Evolutionary conservation across 1,140 invertebrate species (phyloP), one percentile per base, ranked within the genome.

Genomic region (Drosophila albomicans): DNA sequence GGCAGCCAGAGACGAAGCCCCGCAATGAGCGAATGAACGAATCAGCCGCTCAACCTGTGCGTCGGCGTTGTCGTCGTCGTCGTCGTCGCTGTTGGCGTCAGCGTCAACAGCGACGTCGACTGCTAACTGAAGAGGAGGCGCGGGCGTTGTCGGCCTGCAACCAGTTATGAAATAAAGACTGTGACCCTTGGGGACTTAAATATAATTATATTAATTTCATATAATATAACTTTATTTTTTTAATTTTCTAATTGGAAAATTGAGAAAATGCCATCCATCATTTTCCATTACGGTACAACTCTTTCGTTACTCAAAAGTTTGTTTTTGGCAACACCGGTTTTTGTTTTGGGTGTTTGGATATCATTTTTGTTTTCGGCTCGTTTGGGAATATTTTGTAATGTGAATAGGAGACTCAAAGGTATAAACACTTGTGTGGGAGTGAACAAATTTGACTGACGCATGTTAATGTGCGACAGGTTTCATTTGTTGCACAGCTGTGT

Each of bases 1-100:
- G 72, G 28, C 68, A 71, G 73, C 52, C 68, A 65, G 70, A 71
- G 67, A 64, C 66, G 46, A 69, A 65, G 61, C 54, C 61, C 68
- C 68, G 45, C 64, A 66, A 45, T 28, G 57, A 65, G 68, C 45
- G 38, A 48, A n/a, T 59, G 46, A 48, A n/a, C 67, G 54, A 61
- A 52, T 62, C 15, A 70, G 72, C 67, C 58, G 75, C 79, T 81
- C 79, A 73, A 82, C 76, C 78, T 72, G 73, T 70, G 66, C 64
- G 75, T 74, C 65, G 64, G 68, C 63, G 74, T 73, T 48, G 13
- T 28, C 38, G 11, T 6, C 38, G 11, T 6, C 64, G 74, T 48
- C 56, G 46, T 20, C 5, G 46, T 61, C 43, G 35, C 10, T 58
- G 74, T 73, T 48, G 51, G 46, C 58, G 54, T 63, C 63, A 7